These are phyloP conservation scores for Azorinus chamasolen DNA, from an alignment of 2,888 invertebrate genomes.

Conservation along the genomic window DNA sequence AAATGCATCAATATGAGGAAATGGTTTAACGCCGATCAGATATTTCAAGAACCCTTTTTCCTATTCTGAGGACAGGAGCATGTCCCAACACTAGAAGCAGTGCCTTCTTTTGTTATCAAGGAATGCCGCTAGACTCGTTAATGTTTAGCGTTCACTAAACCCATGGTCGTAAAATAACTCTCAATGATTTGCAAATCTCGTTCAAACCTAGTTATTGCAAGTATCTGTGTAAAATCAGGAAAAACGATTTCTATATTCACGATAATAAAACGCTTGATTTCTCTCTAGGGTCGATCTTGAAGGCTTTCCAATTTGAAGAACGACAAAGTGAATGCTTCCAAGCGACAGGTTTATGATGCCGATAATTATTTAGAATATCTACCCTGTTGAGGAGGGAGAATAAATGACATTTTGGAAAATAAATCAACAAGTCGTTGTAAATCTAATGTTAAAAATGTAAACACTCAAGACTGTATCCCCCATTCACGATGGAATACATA, in stretches of 20 bases:
- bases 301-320: neutral
- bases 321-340: neutral
- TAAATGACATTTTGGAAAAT: constrained; percentile 5
- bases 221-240: neutral
- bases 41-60: too few relatives aligned
- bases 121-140: too few relatives aligned
- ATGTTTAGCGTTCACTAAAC: too few relatives aligned
- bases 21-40: too few relatives aligned
- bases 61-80: too few relatives aligned
- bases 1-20: too few relatives aligned
- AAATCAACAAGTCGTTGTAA: constrained; percentile 13
- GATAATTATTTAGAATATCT: constrained; percentile 8
- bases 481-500: too few relatives aligned
- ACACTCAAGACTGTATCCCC: neutral
- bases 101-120: too few relatives aligned
- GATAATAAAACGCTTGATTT: neutral
- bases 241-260: neutral
- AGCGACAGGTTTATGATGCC: constrained; percentile 4
- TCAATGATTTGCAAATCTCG: too few relatives aligned
- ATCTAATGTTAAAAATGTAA: constrained; percentile 8
- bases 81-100: too few relatives aligned
- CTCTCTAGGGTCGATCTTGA: neutral
- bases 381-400: constrained; percentile 1
- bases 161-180: too few relatives aligned
- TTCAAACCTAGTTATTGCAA: too few relatives aligned